Evolutionary conservation across 2,113 vertebrate species (phyloP), one percentile per base, ranked within the genome.

Genomic region (Girardinichthys multiradiatus): DNA sequence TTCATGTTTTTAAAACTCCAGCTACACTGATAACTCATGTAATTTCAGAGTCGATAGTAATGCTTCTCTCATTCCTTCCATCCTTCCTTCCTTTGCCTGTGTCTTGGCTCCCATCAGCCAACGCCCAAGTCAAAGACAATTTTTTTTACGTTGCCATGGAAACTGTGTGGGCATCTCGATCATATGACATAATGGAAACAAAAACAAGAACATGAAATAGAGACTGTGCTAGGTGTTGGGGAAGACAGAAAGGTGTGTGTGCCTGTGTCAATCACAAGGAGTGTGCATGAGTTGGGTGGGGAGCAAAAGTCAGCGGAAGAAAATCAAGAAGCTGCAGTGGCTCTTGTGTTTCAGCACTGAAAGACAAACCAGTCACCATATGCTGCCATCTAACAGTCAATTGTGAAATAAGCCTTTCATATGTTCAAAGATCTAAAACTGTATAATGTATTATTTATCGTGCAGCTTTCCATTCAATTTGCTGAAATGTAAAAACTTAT

Each of bases 91-190:
- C 9, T 54, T 54, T 75, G 58, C 21, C 64, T 24, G 27, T 66
- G 61, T 75, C 70, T 86, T 15, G 57, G 30, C 66, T 85, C 33
- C 33, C 60, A n/a, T 78, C 48, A 76, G 81, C 63, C 81, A 74
- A 84, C 74, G 29, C 80, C 84, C 68, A 54, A 76, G 70, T 72
- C 65, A 68, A 62, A 82, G 70, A 75, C 9, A 27, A 62, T 48
- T 57, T 66, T 58, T 72, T 65, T 57, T 64, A 62, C 51, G 92
- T 93, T 93, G 75, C 92, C 86, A 93, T 92, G 85, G 92, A 86
- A 93, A 94, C 92, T 88, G 80, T 85, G 80, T 82, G 76, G 85
- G 89, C 75, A 91, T 91, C 76, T 91, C 66, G 80, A 87, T 87
- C 83, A 87, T 84, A 86, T 81, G 77, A 77, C 80, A 90, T 83